Conservation (phyloP, 2,888 invertebrate genomes). For the Xestia ashworthii region DNA sequence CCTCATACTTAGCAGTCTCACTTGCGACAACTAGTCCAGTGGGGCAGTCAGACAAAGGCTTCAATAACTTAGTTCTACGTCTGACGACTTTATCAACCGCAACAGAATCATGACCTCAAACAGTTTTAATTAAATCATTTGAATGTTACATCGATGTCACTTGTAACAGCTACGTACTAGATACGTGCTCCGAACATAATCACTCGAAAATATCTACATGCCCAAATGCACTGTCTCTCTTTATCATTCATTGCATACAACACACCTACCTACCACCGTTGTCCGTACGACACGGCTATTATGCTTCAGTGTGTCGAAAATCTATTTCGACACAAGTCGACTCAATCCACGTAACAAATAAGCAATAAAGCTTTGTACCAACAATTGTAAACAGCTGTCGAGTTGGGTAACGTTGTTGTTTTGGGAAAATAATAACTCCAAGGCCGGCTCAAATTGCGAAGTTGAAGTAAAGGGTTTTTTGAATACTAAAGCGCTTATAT, state of each 20-base stretch:
- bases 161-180: conserved; percentile 20
- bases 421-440: conserved; percentile 42
- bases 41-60: neutral
- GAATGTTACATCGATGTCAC: conserved; percentile 35
- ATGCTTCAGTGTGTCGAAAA: conserved; percentile 61
- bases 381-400: conserved; percentile 46
- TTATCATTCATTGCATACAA: conserved; percentile 54
- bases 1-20: no score
- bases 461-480: conserved; percentile 3
- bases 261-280: conserved; percentile 33
- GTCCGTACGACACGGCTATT: conserved; percentile 53
- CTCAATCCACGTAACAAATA: conserved; percentile 50
- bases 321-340: conserved; percentile 55
- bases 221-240: conserved; percentile 26
- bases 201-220: conserved; percentile 9
- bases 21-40: no score
- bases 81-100: neutral
- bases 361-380: conserved; percentile 50
- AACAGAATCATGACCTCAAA: conserved; percentile 2
- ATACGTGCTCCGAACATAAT: conserved; percentile 35
- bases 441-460: conserved; percentile 34
- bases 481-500: neutral
- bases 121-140: conserved; percentile 25
- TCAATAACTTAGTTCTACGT: neutral
- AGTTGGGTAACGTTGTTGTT: conserved; percentile 40